A percentile compares a stretch with the other conserved stretches of the same genome.
Evolutionary conservation across 2,797 vertebrate genomes (phyloP).

Genomic region (Sebastes alutus): DNA sequence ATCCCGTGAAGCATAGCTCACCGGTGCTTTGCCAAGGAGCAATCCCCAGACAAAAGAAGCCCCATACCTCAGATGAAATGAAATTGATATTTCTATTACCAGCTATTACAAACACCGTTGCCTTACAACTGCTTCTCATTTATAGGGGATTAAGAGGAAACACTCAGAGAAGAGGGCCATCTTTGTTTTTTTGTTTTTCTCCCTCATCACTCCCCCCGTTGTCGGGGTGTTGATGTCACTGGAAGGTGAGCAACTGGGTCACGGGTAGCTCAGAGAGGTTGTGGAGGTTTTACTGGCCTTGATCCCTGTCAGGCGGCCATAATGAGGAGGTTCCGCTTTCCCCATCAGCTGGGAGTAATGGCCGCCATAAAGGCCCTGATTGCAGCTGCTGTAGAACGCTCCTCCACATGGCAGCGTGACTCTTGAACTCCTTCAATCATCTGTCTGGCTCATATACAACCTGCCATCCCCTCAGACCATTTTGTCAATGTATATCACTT

Average conservation of each 20-base stretch:
- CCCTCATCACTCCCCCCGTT: background rate
- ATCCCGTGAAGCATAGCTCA: conserved; percentile 49
- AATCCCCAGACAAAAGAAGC: conserved; percentile 49
- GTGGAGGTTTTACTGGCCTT: conserved; percentile 58
- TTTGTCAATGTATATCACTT: conserved; percentile 24
- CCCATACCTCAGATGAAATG: conserved; percentile 23
- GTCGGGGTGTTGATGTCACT: conserved; percentile 40
- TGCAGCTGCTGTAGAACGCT: conserved; percentile 58
- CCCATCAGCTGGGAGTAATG: conserved; percentile 67
- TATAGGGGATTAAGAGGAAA: conserved; percentile 37
- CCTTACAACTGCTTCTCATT: conserved; percentile 57
- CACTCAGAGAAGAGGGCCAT: conserved; percentile 16
- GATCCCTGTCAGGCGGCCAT: conserved; percentile 57
- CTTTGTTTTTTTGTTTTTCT: conserved; percentile 48
- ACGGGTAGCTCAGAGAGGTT: conserved; percentile 47
- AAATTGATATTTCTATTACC: conserved; percentile 59
- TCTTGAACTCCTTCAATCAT: conserved; percentile 56
- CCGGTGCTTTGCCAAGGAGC: conserved; percentile 40
- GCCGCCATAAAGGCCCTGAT: conserved; percentile 67
- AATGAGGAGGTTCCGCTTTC: conserved; percentile 62
- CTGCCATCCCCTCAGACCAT: conserved; percentile 23
- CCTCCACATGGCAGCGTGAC: conserved; percentile 41
- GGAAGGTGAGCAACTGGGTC: conserved; percentile 49
- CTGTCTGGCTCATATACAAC: conserved; percentile 45
- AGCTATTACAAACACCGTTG: conserved; percentile 44